Evolutionary conservation across 2,888 invertebrate genomes (phyloP).

Genomic region (Microplitis manilae): DNA sequence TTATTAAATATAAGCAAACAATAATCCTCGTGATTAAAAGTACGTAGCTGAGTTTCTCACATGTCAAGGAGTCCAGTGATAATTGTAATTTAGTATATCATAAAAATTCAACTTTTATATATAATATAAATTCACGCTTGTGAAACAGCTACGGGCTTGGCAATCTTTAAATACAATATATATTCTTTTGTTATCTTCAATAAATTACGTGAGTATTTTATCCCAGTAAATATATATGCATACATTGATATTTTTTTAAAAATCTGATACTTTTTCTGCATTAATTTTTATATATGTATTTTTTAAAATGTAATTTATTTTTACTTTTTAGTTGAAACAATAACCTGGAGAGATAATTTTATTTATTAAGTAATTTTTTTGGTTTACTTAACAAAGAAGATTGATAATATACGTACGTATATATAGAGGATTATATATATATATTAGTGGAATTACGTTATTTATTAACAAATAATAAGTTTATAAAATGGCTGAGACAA

Average conservation of each 20-base stretch:
- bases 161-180: background rate
- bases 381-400: background rate
- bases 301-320: background rate
- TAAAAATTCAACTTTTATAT: slow-evolving; percentile 1
- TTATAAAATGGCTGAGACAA: slow-evolving; percentile 81
- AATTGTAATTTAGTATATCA: background rate
- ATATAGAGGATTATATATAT: background rate
- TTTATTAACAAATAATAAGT: background rate
- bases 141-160: slow-evolving; percentile 5
- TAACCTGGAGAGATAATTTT: background rate
- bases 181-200: background rate
- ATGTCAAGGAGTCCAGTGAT: slow-evolving; percentile 5
- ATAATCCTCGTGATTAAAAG: background rate
- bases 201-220: background rate
- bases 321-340: background rate
- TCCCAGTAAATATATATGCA: background rate
- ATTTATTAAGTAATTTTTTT: background rate
- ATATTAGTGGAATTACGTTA: background rate
- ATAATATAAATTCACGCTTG: background rate
- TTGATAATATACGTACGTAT: background rate
- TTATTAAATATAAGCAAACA: background rate
- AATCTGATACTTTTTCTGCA: background rate
- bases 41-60: background rate
- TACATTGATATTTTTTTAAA: background rate
- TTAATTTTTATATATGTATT: background rate